Evolutionary conservation across 2,888 invertebrate species (phyloP), one percentile per base, ranked within the genome.

Genomic region (Eulithis prunata): DNA sequence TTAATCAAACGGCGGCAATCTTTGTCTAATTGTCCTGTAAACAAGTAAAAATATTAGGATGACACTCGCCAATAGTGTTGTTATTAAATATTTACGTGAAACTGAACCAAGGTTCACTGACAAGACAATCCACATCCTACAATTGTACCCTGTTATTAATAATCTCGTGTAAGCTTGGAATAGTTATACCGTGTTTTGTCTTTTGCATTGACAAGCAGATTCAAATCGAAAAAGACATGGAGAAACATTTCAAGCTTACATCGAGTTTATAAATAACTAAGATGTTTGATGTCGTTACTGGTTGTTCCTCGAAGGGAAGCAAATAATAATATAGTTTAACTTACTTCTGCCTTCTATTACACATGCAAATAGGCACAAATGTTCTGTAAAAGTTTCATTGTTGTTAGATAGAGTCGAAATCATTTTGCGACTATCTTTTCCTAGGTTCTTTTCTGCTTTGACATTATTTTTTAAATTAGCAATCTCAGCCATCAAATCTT

Each of bases 271-370:
- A 21, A 21, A 32, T 32, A 32, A 32, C 32, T 1, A 21, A 21
- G 38, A 5, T 7, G 6, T 38, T 8, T 38, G 8, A 38, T 38
- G 8, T 1, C 8, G 8, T 38, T 38, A 38, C 6, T 7, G 5
- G 3, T 38, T 38, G 38, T 2, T 38, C 8, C 38, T 38, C 38
- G 2, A 41, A 41, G 10, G 3, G 8, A 43, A 43, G 10, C 13
- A 1, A 13, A 21, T 21, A 10, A 57, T 28, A 43, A 51, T 38
- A 6, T 38, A 47, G 54, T 43, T 46, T 32, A 38, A 66, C 69
- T 55, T 60, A 69, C 69, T 69, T n/a, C 63, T 63, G 46, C 60
- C 69, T 53, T 57, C 21, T 41, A 69, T 53, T 10, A 66, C 13
- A 57, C 63, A 57, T 14, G 51, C 62, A 21, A 63, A 63, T 43